A percentile compares a stretch with the other conserved stretches of the same genome.
phyloP scores from a whole-genome alignment of 2,113 vertebrate genomes.

The Triplophysa rosa region DNA sequence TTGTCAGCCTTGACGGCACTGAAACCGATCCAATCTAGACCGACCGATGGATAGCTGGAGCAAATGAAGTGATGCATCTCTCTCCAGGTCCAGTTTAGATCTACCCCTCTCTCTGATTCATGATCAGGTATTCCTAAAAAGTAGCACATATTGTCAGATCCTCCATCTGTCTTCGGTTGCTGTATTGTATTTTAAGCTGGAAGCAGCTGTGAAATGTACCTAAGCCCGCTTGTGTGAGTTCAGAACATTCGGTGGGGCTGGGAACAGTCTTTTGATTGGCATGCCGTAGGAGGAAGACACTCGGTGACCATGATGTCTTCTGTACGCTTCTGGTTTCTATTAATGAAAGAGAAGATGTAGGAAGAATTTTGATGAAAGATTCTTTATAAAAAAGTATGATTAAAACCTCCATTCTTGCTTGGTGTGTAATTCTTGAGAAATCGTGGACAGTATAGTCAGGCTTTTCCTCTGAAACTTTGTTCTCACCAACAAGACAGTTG shows the following conservation, averaged over 20 bases:
- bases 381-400: too few relatives aligned
- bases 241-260: background rate
- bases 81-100: background rate
- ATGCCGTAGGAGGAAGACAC: conserved; percentile 4
- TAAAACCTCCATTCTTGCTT: background rate
- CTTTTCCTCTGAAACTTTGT: background rate
- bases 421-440: background rate
- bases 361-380: too few relatives aligned
- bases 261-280: background rate
- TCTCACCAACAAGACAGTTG: background rate
- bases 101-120: background rate
- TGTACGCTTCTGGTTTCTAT: background rate
- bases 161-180: background rate
- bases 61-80: conserved; percentile 8
- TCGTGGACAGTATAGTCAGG: background rate
- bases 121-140: conserved; percentile 1
- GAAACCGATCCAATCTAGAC: conserved; percentile 2
- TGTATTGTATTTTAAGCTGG: background rate
- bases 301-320: background rate
- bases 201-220: background rate
- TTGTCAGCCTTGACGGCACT: background rate
- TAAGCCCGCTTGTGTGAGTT: conserved; percentile 22
- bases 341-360: background rate
- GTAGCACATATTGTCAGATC: background rate
- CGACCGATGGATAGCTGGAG: conserved; percentile 14